Evolutionary conservation across 2,888 invertebrate species (phyloP).

Genomic region (Aethes cnicana): DNA sequence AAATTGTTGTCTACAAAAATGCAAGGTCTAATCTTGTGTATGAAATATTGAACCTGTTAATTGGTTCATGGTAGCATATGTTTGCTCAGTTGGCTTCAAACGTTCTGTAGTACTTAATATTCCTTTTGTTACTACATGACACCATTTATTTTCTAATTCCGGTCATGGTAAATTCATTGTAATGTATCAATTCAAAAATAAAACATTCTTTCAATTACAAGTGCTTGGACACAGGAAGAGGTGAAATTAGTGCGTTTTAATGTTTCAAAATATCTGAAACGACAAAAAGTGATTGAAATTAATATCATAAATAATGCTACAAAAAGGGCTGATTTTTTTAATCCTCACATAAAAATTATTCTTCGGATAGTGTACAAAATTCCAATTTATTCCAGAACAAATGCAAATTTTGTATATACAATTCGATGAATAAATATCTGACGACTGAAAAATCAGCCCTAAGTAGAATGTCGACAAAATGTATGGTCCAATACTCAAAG

Average conservation of each 20-base stretch:
- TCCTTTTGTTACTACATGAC: slow-evolving; percentile 57
- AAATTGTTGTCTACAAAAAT: background rate
- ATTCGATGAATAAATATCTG: too few relatives aligned
- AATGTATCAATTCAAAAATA: slow-evolving; percentile 8
- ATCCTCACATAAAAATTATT: too few relatives aligned
- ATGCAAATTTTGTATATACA: too few relatives aligned
- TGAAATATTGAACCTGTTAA: slow-evolving; percentile 58
- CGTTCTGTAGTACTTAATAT: slow-evolving; percentile 48
- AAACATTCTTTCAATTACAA: background rate
- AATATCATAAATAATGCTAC: too few relatives aligned
- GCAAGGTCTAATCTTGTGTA: background rate
- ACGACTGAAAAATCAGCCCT: too few relatives aligned
- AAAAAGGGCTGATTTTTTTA: too few relatives aligned
- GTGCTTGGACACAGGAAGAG: background rate
- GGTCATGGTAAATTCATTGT: slow-evolving; percentile 49
- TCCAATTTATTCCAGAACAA: too few relatives aligned
- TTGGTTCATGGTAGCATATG: slow-evolving; percentile 64
- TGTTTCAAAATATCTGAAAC: too few relatives aligned
- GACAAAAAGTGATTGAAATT: too few relatives aligned
- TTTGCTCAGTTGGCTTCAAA: slow-evolving; percentile 62
- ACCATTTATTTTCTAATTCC: slow-evolving; percentile 57
- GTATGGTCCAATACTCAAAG: background rate
- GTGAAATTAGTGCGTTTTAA: background rate
- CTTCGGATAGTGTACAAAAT: too few relatives aligned
- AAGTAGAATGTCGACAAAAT: too few relatives aligned